Evolutionary conservation across 2,113 vertebrate genomes (phyloP), one percentile per base, ranked within the genome.

Genomic region (Indri indri): DNA sequence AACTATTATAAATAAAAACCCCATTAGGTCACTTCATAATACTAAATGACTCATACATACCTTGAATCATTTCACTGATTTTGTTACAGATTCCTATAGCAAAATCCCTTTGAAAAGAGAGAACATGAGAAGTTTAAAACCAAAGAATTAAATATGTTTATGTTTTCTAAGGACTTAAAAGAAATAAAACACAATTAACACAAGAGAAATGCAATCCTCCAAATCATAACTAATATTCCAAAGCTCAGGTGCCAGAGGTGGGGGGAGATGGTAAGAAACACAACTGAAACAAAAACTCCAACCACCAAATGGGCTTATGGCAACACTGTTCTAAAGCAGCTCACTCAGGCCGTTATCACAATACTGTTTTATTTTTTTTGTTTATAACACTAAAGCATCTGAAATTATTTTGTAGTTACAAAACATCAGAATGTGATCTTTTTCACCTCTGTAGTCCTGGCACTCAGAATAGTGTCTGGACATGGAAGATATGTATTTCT

Each of bases 1-100:
- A 79, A 52, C 12, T 52, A 68, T 47, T 59, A 82, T 37, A 91
- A 86, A 71, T 50, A 88, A 14, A 40, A 88, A 42, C 42, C 27
- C 30, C 27, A 84, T 25, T 47, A 74, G 94, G 13, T 74, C 37
- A 76, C 3, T 50, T 97, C 59, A 87, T 52, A 85, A 61, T 57
- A 82, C 4, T 54, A 93, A 89, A 57, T 52, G 77, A 47, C 96
- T 77, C 0, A 45, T 2, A 98, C 9, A 88, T 99, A 99, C 99
- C 99, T 99, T 99, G 99, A 99, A 99, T 99, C 99, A 99, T 99
- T 98, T 99, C 99, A 91, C 99, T 99, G 98, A 99, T 99, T 99
- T 99, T 99, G 98, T 99, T 99, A 98, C 99, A 99, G 98, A 99
- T 99, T 96, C 99, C 99, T 0, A 99, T 99, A 93, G 99, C 99